Percentiles rank a stretch among this genome's conserved stretches.
phyloP scores from a whole-genome alignment of 2,797 vertebrate genomes.

The Enteromius treurensis region DNA sequence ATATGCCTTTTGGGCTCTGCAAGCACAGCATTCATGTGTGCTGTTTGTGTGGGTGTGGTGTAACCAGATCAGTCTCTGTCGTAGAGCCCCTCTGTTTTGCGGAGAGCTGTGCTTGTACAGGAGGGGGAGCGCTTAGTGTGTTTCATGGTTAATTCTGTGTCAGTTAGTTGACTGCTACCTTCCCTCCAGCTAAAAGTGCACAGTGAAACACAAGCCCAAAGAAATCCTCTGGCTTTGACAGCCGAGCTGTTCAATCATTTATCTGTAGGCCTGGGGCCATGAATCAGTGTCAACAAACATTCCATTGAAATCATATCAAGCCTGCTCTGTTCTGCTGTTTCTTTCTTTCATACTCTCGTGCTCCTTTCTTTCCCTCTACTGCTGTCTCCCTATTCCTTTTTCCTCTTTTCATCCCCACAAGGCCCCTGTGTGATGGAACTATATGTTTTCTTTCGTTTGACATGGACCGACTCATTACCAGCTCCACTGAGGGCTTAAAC shows the following conservation, averaged over 20 bases:
- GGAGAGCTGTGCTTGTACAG: slow-evolving; percentile 69
- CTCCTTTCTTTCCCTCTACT: slow-evolving; percentile 69
- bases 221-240: slow-evolving; percentile 93
- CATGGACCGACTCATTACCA: slow-evolving; percentile 28
- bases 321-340: slow-evolving; percentile 85
- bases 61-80: slow-evolving; percentile 58
- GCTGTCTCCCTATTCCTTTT: slow-evolving; percentile 63
- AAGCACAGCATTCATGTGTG: slow-evolving; percentile 34
- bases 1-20: slow-evolving; percentile 48
- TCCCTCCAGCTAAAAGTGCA: slow-evolving; percentile 91
- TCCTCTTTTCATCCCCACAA: slow-evolving; percentile 44
- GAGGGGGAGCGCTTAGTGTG: slow-evolving; percentile 87
- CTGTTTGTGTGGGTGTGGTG: slow-evolving; percentile 49
- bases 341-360: slow-evolving; percentile 67
- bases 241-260: slow-evolving; percentile 95
- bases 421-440: slow-evolving; percentile 41
- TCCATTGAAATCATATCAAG: slow-evolving; percentile 93
- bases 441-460: slow-evolving; percentile 63
- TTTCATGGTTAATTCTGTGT: slow-evolving; percentile 99
- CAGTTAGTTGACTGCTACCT: slow-evolving; percentile 98
- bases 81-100: slow-evolving; percentile 57
- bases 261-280: slow-evolving; percentile 88
- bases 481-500: slow-evolving; percentile 1
- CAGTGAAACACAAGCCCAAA: slow-evolving; percentile 91
- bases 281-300: slow-evolving; percentile 95